phyloP scores from a whole-genome alignment of 1,140 invertebrate genomes.

The Pristionchus pacificus region DNA sequence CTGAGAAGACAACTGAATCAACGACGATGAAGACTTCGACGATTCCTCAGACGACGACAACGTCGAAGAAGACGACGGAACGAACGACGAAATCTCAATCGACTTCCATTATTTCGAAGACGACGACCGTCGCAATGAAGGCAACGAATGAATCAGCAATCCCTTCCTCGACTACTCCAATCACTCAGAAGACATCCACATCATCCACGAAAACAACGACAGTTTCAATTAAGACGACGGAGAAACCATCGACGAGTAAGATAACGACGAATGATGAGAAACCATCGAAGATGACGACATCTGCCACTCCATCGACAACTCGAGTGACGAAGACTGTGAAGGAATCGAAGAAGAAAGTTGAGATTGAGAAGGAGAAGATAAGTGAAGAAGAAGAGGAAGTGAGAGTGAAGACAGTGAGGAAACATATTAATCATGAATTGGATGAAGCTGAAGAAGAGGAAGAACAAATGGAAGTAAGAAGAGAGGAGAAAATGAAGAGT shows the following conservation, averaged over 20 bases:
- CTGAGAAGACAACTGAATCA: background rate
- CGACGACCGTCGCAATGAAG: background rate
- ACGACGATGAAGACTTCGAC: background rate
- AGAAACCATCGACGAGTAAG: background rate
- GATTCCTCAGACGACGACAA: background rate
- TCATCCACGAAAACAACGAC: too few relatives aligned
- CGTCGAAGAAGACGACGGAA: too few relatives aligned
- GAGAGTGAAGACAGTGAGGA: background rate
- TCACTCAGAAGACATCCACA: too few relatives aligned
- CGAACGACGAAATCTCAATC: background rate
- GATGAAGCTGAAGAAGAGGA: too few relatives aligned
- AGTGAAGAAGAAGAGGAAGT: background rate
- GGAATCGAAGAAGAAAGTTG: too few relatives aligned
- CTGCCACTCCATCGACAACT: too few relatives aligned
- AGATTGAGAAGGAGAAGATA: too few relatives aligned
- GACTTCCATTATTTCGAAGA: background rate
- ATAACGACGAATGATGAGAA: constrained; percentile 5
- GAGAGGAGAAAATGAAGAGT: too few relatives aligned
- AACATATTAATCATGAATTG: too few relatives aligned
- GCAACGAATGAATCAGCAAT: background rate
- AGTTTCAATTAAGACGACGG: background rate
- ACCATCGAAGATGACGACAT: background rate
- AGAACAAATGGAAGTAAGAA: too few relatives aligned
- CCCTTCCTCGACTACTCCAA: too few relatives aligned
- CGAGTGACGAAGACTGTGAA: too few relatives aligned